phyloP scores from a whole-genome alignment of 2,797 vertebrate species.

The Catharus ustulatus region DNA sequence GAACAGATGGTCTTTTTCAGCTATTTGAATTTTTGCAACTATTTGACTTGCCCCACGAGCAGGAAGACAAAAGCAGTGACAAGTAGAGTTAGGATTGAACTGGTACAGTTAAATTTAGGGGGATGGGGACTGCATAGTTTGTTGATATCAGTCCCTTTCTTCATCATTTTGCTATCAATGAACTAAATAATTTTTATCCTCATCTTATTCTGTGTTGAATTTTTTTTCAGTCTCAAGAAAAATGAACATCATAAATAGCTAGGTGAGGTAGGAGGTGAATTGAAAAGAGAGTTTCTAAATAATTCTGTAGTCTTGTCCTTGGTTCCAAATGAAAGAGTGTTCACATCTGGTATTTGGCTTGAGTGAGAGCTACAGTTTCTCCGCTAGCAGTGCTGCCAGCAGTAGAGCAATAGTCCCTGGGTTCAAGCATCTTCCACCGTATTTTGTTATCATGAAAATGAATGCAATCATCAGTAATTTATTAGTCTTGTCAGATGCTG shows the following conservation, averaged over 20 bases:
- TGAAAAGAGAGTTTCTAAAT: neutral
- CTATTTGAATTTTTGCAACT: neutral
- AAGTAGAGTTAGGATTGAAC: neutral
- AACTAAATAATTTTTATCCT: neutral
- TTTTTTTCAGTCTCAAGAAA: neutral
- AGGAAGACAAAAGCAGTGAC: neutral
- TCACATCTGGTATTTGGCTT: neutral
- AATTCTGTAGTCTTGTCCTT: neutral
- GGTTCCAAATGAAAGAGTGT: neutral
- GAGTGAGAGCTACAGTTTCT: neutral
- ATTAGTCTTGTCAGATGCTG: neutral
- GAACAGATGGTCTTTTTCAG: conserved; percentile 15
- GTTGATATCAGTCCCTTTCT: neutral
- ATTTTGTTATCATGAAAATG: neutral
- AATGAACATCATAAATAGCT: neutral
- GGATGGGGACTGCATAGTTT: neutral
- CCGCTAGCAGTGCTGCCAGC: neutral
- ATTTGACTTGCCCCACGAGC: neutral
- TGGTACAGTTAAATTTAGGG: neutral
- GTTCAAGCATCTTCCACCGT: neutral
- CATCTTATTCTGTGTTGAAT: neutral
- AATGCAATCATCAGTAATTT: conserved; percentile 9
- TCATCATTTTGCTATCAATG: neutral
- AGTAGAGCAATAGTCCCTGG: neutral
- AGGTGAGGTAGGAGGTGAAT: neutral